Evolutionary conservation across 2,113 vertebrate species (phyloP).

Genomic region (Muntiacus muntjak): DNA sequence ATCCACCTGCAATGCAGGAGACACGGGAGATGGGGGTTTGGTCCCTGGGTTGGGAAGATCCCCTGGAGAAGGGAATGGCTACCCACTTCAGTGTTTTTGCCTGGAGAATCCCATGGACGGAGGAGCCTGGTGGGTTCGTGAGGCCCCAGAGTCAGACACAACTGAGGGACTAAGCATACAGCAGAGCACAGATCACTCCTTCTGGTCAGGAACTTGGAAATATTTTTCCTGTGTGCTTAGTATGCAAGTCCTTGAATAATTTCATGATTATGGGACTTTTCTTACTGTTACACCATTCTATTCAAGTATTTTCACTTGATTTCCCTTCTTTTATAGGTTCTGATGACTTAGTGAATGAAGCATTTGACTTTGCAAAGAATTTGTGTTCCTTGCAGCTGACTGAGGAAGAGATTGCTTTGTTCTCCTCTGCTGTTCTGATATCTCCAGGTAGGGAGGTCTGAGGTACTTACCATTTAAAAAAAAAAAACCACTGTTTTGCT

Average conservation of each 20-base stretch:
- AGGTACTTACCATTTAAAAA: not conserved
- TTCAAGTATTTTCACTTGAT: constrained; percentile 39
- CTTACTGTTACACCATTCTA: not conserved
- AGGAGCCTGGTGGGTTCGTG: not conserved
- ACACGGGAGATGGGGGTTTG: not conserved
- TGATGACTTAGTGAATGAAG: constrained; percentile 96
- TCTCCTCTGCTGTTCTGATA: constrained; percentile 98
- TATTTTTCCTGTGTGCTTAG: not conserved
- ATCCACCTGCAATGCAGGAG: not conserved
- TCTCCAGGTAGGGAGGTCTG: constrained; percentile 90
- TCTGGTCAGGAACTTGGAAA: not conserved
- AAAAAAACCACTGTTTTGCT: not conserved
- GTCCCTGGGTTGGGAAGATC: not conserved
- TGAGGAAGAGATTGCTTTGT: constrained; percentile 98
- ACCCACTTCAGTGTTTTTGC: not conserved
- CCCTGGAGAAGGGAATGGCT: not conserved
- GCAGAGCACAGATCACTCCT: not conserved
- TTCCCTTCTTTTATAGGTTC: constrained; percentile 85
- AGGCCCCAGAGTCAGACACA: not conserved
- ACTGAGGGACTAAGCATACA: not conserved
- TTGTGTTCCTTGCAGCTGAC: constrained; percentile 97
- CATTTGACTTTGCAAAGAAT: constrained; percentile 99
- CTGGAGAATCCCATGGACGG: not conserved
- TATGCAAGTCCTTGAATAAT: not conserved
- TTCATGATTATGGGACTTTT: not conserved